Percentiles rank a stretch among this genome's conserved stretches.
Conservation (phyloP, 1,140 invertebrate species). For the Zaprionus inermis region DNA sequence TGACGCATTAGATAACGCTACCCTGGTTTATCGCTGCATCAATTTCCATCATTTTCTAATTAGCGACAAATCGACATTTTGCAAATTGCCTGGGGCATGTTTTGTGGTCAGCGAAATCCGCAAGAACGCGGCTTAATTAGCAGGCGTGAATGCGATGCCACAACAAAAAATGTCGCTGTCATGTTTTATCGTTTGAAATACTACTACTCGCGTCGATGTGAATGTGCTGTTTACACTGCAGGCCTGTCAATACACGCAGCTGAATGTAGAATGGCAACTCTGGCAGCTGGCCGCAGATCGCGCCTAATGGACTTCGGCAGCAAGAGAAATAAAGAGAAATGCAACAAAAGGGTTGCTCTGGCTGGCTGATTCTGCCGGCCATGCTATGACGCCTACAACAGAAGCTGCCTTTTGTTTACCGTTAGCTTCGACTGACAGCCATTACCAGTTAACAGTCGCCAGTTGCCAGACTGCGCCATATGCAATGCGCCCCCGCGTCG, state of each 20-base stretch:
- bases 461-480: background rate
- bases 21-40: background rate
- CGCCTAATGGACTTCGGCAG: slow-evolving; percentile 33
- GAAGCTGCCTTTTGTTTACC: slow-evolving; percentile 32
- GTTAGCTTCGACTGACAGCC: slow-evolving; percentile 12
- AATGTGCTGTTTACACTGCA: slow-evolving; percentile 18
- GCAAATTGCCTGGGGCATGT: slow-evolving; percentile 21
- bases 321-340: slow-evolving; percentile 8
- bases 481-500: slow-evolving; percentile 9
- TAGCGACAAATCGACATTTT: slow-evolving; percentile 17
- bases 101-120: slow-evolving; percentile 14
- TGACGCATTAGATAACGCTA: background rate
- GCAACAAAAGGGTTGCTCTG: slow-evolving; percentile 22
- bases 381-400: slow-evolving; percentile 1
- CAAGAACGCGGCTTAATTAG: slow-evolving; percentile 33
- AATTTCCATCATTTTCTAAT: slow-evolving; percentile 15
- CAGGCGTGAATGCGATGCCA: slow-evolving; percentile 2
- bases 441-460: background rate
- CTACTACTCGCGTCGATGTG: no score
- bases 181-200: background rate
- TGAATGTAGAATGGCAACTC: slow-evolving; percentile 25
- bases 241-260: slow-evolving; percentile 39
- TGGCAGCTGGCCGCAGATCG: slow-evolving; percentile 8
- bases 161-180: slow-evolving; percentile 6
- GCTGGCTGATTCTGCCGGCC: background rate